These are phyloP conservation scores for Alca torda DNA, from an alignment of 2,797 vertebrate genomes.

Conservation along the genomic window DNA sequence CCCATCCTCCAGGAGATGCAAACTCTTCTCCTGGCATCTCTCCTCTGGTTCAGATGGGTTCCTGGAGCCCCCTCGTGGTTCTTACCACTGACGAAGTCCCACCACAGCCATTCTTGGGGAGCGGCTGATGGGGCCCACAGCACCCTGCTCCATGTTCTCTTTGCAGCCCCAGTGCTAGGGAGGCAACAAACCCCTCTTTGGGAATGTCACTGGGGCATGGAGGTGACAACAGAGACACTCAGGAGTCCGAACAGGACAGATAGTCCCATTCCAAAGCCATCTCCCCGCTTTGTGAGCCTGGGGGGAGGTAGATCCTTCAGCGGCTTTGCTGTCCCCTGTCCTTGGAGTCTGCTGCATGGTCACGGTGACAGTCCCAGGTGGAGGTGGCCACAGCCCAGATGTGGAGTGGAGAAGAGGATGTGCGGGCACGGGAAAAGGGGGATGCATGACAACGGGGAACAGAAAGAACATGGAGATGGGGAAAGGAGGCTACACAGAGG, in stretches of 20 bases:
- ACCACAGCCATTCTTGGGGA: not conserved
- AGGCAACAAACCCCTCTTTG: not conserved
- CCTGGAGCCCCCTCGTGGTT: conserved; percentile 69
- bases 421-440: fast-evolving
- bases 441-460: fast-evolving
- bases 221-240: not conserved
- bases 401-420: not conserved
- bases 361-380: not conserved
- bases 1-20: not conserved
- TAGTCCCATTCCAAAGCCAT: not conserved
- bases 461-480: not conserved
- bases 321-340: not conserved
- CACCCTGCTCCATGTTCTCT: not conserved
- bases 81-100: not conserved
- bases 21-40: not conserved
- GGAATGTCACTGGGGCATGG: not conserved
- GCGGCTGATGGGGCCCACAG: not conserved
- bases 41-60: not conserved
- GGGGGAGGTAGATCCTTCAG: not conserved
- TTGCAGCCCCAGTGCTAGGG: not conserved
- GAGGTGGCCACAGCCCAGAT: not conserved
- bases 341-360: fast-evolving
- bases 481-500: not conserved
- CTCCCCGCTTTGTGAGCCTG: not conserved
- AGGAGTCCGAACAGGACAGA: not conserved